phyloP scores from a whole-genome alignment of 2,888 invertebrate species.

The Drosophila mayaguana region DNA sequence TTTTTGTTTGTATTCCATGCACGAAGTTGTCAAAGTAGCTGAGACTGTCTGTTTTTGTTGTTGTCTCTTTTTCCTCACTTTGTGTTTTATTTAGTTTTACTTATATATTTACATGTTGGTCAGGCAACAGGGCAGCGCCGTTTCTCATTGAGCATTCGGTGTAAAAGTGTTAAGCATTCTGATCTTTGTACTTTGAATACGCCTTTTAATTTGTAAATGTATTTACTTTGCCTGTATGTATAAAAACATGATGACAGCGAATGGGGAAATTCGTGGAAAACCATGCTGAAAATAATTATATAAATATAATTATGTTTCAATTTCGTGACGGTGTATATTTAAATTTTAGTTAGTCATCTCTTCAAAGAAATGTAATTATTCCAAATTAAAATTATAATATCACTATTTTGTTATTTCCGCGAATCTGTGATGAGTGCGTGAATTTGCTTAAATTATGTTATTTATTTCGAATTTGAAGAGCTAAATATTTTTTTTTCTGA shows the following conservation, averaged over 20 bases:
- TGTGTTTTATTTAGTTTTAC: conserved; percentile 46
- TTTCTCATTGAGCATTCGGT: conserved; percentile 56
- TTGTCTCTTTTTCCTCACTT: conserved; percentile 27
- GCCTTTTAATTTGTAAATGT: conserved; percentile 13
- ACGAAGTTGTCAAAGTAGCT: conserved; percentile 40
- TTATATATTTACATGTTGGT: conserved; percentile 67
- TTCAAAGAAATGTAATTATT: neutral
- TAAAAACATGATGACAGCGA: conserved; percentile 5
- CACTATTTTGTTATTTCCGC: neutral
- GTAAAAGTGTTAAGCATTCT: conserved; percentile 65
- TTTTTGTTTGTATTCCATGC: conserved; percentile 41
- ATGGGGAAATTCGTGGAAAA: conserved; percentile 18
- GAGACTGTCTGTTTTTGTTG: conserved; percentile 21
- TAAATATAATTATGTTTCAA: conserved; percentile 14
- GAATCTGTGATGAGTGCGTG: conserved; percentile 6
- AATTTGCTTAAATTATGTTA: neutral
- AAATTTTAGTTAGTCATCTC: neutral
- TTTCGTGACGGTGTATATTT: conserved; percentile 12
- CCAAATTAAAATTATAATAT: neutral
- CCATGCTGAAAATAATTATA: neutral
- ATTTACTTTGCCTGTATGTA: conserved; percentile 8
- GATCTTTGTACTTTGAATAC: conserved; percentile 49
- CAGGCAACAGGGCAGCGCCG: conserved; percentile 57
- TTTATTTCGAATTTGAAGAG: neutral
- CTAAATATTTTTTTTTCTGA: too few species aligned